These are phyloP conservation scores for Conomelus anceps DNA, from an alignment of 2,888 invertebrate genomes.

Conservation along the genomic window DNA sequence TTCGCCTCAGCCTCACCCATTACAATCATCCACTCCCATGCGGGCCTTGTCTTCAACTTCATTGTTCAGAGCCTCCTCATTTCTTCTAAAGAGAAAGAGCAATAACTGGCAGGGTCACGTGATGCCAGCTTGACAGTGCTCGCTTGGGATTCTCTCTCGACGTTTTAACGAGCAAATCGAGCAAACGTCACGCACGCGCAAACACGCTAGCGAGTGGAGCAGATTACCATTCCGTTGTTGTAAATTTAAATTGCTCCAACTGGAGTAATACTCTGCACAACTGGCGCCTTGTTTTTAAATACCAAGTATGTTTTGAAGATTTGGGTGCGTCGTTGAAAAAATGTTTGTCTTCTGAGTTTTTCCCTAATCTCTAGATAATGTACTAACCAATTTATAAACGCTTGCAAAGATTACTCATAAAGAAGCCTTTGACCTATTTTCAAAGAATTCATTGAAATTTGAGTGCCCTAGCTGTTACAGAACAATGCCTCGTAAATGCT, in stretches of 20 bases:
- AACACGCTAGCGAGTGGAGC: neutral
- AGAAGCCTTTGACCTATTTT: neutral
- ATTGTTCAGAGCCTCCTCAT: neutral
- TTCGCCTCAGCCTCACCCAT: too few relatives aligned
- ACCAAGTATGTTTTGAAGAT: neutral
- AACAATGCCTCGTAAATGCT: neutral
- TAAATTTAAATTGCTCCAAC: neutral
- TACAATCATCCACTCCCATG: neutral
- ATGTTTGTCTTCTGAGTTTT: neutral
- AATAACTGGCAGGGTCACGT: neutral
- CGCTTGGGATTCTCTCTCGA: neutral
- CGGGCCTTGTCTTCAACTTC: neutral
- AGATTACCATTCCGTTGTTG: neutral
- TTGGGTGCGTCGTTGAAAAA: neutral
- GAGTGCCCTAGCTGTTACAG: neutral
- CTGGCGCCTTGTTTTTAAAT: neutral
- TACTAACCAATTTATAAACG: too few relatives aligned
- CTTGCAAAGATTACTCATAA: neutral
- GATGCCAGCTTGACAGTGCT: neutral
- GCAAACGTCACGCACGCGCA: neutral
- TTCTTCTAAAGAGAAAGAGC: neutral
- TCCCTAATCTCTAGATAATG: too few relatives aligned
- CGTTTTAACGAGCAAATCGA: neutral
- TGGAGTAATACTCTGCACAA: neutral
- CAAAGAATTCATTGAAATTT: neutral